Evolutionary conservation across 2,797 vertebrate species (phyloP), one percentile per base, ranked within the genome.

Genomic region (Pseudocheirus occidentalis): DNA sequence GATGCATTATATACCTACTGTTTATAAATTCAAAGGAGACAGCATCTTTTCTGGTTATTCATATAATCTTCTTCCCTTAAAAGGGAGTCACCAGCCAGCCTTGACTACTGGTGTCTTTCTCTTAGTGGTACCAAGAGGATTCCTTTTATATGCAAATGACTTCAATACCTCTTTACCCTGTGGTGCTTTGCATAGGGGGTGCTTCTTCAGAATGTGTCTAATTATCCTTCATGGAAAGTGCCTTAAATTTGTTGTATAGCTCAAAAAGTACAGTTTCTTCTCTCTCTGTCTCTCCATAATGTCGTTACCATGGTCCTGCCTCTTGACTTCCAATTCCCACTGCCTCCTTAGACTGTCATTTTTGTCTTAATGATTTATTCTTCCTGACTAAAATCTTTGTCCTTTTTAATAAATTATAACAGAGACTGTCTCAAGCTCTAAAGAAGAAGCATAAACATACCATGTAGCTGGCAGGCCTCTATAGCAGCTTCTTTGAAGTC

Each of bases 81-180:
- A 40, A 81, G 18, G 66, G 66, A 81, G 66, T n/a, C 66, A 46
- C 18, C 66, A 81, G 46, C 59, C n/a, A 73, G n/a, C n/a, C 66
- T 73, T 73, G 5, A 40, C n/a, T 50, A 54, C 93, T 57, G 57
- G 87, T 90, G 52, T 92, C 3, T 34, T 58, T 16, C 34, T n/a
- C 62, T 91, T 55, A 58, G 93, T 59, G 55, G 53, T 53, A 54
- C 89, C 93, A 91, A 90, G 87, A 92, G 87, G 93, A 96, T 57
- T 95, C 94, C 34, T 95, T 55, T 81, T 97, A 95, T 73, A 91
- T 96, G 57, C 87, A 96, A 46, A 55, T 96, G 90, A 90, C 56
- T 96, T 0, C 92, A 57, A 91, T 96, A 46, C 12, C 81, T 94
- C 55, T 53, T 91, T 92, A 95, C 91, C 94, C 46, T 54, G 53